A percentile compares a stretch with the other conserved stretches of the same genome.
These are phyloP conservation scores for Tringa solitaria DNA, from an alignment of 2,113 vertebrate genomes.

Conservation along the genomic window DNA sequence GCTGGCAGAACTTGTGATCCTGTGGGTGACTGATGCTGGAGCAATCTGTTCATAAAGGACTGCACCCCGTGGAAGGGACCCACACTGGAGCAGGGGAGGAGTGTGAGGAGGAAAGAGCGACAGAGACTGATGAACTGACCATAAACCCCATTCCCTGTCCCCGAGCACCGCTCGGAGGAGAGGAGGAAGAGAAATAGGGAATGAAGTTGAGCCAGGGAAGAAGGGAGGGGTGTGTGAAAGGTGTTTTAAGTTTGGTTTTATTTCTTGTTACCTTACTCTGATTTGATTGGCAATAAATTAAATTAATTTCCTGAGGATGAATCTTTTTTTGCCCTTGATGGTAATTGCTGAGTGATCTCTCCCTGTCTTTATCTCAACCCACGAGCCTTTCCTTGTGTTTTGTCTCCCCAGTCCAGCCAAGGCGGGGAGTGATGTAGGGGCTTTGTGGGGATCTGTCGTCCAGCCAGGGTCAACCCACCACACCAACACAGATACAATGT, in stretches of 20 bases:
- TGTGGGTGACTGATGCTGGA: background rate
- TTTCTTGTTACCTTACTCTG: rapidly evolving
- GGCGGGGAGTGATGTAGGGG: background rate
- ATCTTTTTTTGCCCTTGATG: background rate
- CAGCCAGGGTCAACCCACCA: background rate
- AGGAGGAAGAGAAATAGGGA: background rate
- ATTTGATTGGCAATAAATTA: background rate
- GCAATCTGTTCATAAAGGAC: background rate
- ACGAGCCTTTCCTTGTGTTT: background rate
- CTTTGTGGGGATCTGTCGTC: background rate
- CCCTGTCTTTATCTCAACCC: background rate
- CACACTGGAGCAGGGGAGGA: background rate
- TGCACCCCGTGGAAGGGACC: background rate
- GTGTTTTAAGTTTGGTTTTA: background rate
- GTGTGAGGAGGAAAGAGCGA: background rate
- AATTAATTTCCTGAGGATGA: background rate
- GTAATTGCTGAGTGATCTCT: background rate
- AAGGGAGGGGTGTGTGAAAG: background rate
- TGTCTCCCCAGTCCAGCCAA: background rate
- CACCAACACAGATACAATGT: no score
- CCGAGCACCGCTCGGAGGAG: rapidly evolving
- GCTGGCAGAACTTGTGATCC: background rate
- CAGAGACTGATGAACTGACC: background rate
- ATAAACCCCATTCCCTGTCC: rapidly evolving
- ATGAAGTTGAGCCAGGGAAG: background rate